Evolutionary conservation across 2,797 vertebrate species (phyloP), one percentile per base, ranked within the genome.

Genomic region (Danio choprae): DNA sequence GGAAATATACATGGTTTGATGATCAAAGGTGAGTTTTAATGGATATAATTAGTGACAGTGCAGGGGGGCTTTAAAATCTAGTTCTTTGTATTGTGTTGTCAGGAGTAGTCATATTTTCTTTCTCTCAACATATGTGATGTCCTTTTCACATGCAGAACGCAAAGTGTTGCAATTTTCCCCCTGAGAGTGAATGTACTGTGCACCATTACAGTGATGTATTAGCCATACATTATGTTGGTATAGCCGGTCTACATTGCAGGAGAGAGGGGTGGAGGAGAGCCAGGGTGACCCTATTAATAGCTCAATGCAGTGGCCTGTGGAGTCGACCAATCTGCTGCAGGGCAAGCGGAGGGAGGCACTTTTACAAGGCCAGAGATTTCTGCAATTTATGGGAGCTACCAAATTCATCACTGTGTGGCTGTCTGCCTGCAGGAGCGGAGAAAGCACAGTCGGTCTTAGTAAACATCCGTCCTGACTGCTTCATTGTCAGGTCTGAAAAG

Each of bases 221-320:
- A 84, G 76, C 64, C 64, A 81, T 72, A 80, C 77, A 80, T 87
- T 85, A 78, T 20, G 7, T 89, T 87, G 85, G 88, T 86, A 86
- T 64, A 50, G 38, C 62, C 40, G 76, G 81, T 86, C 81, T 85
- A 79, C 80, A 68, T 11, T 10, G 64, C 63, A 71, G 76, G 81
- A 79, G 73, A 76, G 84, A 85, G 56, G 43, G 43, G 63, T 76
- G 83, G n/a, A 83, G 81, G 81, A 80, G 80, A 29, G 83, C 53
- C 43, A 59, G 58, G 79, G 83, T 78, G 88, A 81, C 88, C 86
- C 86, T 92, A 90, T 92, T 90, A 90, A 91, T 91, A 91, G 84
- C 82, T 59, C 77, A 65, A 68, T 81, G 79, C 84, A 41, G 87
- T 80, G 86, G 86, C 83, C 85, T 73, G 75, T 76, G 77, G 79